Conservation (phyloP, 2,888 invertebrate genomes). For the Artemia sp. region DNA sequence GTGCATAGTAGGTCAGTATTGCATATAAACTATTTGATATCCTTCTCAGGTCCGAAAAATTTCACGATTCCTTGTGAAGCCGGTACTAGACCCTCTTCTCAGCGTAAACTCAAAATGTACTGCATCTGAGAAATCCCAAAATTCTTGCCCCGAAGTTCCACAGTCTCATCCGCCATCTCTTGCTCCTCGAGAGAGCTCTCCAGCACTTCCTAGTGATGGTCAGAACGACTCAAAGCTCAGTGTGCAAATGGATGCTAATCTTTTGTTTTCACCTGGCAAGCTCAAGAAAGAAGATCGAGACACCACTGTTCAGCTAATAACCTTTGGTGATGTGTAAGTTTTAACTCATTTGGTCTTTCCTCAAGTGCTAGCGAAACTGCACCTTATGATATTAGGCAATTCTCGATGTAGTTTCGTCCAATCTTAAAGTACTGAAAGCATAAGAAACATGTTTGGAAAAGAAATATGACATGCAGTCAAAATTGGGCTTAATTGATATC, state of each 20-base stretch:
- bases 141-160: no score
- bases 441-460: no score
- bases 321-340: slow-evolving; percentile 9
- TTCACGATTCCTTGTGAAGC: slow-evolving; percentile 63
- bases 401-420: no score
- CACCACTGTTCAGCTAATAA: not conserved
- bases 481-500: no score
- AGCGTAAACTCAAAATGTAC: slow-evolving; percentile 25
- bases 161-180: not conserved
- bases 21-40: no score
- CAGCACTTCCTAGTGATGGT: not conserved
- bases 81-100: slow-evolving; percentile 45
- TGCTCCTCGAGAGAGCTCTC: not conserved
- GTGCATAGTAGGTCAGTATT: no score
- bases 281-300: not conserved
- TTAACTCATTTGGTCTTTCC: not conserved
- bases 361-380: no score
- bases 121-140: no score
- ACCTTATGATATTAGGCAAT: no score
- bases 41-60: slow-evolving; percentile 43
- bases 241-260: slow-evolving; percentile 4
- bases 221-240: not conserved
- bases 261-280: not conserved
- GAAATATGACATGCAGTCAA: no score
- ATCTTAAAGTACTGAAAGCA: no score